Base-by-base conservation (phyloP, 2,113 vertebrate genomes). In the Eptatretus burgeri region DNA sequence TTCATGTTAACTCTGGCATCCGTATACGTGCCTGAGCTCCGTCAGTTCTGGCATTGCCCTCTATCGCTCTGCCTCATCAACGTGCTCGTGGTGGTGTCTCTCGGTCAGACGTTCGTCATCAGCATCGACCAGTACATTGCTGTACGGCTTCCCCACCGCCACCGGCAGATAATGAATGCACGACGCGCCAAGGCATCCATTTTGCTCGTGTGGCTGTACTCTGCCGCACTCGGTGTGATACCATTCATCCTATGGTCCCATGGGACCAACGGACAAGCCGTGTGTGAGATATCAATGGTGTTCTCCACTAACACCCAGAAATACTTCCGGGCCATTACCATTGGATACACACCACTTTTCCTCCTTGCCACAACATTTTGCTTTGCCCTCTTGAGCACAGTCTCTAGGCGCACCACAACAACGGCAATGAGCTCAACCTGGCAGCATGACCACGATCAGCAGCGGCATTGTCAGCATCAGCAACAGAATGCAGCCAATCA, bases 41-140 rank as follows among this genome's bases (percentile, higher is more conserved):
- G 56, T 20, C n/a, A n/a, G n/a, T 60, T 17, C 56, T n/a, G n/a
- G 12, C 56, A 60, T 12, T 60, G 56, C 56, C n/a, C 56, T 12
- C 56, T 60, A n/a, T 60, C 56, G 56, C 56, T 60, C 12, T 60
- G 56, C 56, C n/a, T 13, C n/a, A n/a, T 60, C 56, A 20, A 20
- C 11, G 56, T 60, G 2, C 56, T 60, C 56, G 56, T 60, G n/a
- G 20, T 60, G 56, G 56, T 60, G n/a, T 60, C 56, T 20, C 56
- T 60, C 56, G n/a, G n/a, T n/a, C 56, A 60, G 56, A 60, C 20
- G 56, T 60, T 60, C 56, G 56, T 60, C 56, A 60, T 60, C 56
- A 60, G 56, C 56, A n/a, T 60, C n/a, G 56, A 60, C 56, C 56
- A 60, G 56, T 60, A 60, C 56, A 20, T 20, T 12, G 56, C 56